Evolutionary conservation across 1,140 invertebrate species (phyloP), one percentile per base, ranked within the genome.

Genomic region (Megathymus violae): DNA sequence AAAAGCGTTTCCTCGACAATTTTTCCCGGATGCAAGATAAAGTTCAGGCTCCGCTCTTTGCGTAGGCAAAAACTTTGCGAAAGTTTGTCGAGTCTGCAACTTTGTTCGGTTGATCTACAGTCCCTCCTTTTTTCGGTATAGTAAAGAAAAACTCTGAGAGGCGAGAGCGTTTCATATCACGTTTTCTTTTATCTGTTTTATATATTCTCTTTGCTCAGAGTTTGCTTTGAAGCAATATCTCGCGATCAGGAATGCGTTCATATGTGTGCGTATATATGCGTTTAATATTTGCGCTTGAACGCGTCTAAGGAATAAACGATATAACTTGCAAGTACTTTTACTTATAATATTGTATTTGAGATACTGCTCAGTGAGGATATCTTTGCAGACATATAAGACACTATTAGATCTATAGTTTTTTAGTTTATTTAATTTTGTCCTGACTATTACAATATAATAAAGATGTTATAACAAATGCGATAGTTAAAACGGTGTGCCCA

Each of bases 131-230:
- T 74, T 67, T 63, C 61, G 52, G 50, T 67, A 59, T 51, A 47
- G 44, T 52, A 64, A 69, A 68, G 66, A 64, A 68, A 72, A 72
- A 71, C 66, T 70, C 69, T 61, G 62, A 68, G 70, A 59, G 52
- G 40, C 59, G 56, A 70, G 64, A 61, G 70, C 72, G 66, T 75
- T 79, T 74, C 71, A 79, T 76, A 79, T 79, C 67, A 71, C 71
- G 50, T 60, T 36, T 59, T 60, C 71, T 79, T 79, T 79, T 70
- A 74, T 72, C 69, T 72, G 68, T 76, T 78, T 76, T 70, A 62
- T 59, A 63, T 62, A 44, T 27, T 67, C 52, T 60, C 64, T 69
- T 64, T 71, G 63, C 64, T 64, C 31, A 44, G 43, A 70, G 50
- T 71, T 76, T 69, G 64, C 75, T 71, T 76, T 74, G 64, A 69